Conservation (phyloP, 64 coral and sea anemone genomes). For the Pachyseris speciosa region DNA sequence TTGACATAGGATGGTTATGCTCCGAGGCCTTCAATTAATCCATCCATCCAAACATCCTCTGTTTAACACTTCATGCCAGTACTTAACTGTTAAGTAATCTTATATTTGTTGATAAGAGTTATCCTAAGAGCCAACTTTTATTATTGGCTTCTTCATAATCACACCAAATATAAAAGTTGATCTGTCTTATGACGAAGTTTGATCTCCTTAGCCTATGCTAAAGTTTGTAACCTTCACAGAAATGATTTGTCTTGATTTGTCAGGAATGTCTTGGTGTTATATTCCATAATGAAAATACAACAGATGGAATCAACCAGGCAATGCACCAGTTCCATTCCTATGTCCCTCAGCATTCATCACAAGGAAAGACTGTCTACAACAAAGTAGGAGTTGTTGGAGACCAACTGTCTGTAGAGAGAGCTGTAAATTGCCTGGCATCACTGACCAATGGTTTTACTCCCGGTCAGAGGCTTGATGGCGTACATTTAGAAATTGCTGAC, state of each 20-base stretch:
- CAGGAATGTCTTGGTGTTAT: conserved; percentile 21
- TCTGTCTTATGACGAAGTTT: no score
- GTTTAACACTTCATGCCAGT: no score
- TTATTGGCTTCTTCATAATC: no score
- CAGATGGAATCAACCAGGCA: background rate
- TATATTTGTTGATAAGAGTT: no score
- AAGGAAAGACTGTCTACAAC: background rate
- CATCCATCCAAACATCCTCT: no score
- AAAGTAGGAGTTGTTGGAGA: conserved; percentile 19
- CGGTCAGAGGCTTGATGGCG: background rate
- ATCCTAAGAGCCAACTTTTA: no score
- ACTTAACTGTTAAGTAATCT: no score
- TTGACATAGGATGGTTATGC: no score
- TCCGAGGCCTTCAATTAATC: no score
- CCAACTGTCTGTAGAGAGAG: conserved; percentile 16
- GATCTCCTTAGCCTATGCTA: no score
- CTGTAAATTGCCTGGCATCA: background rate
- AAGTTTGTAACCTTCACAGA: no score
- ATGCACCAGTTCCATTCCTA: background rate
- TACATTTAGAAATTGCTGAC: conserved; percentile 17
- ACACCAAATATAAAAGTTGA: no score
- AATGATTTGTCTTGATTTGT: background rate
- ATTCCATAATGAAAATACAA: background rate
- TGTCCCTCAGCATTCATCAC: background rate
- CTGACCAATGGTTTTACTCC: conserved; percentile 23